A percentile compares a stretch with the other conserved stretches of the same genome.
Evolutionary conservation across 2,797 vertebrate genomes (phyloP).

Genomic region (Periparus ater): DNA sequence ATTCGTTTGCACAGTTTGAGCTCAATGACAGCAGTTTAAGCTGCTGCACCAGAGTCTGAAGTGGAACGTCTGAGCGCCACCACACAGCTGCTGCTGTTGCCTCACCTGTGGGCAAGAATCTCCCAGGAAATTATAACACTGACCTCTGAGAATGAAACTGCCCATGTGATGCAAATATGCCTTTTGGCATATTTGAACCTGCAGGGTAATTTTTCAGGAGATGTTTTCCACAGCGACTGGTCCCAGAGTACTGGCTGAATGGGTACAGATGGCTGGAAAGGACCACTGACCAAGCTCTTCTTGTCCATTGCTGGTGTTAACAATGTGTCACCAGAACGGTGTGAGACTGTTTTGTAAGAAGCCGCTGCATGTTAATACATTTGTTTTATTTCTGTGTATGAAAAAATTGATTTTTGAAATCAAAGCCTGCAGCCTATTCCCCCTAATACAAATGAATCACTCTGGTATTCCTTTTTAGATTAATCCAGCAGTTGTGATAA

Average conservation of each 20-base stretch:
- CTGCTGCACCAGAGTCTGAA: not conserved
- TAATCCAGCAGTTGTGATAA: slow-evolving; percentile 60
- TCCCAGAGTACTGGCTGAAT: not conserved
- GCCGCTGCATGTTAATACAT: not conserved
- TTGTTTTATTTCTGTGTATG: slow-evolving; percentile 23
- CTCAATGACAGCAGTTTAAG: not conserved
- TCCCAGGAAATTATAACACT: not conserved
- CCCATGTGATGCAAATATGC: not conserved
- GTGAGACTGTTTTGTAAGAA: not conserved
- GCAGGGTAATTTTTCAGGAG: not conserved
- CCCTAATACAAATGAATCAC: slow-evolving; percentile 19
- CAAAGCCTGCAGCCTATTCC: not conserved
- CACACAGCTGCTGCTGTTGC: not conserved
- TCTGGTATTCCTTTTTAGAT: slow-evolving; percentile 54
- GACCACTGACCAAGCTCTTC: not conserved
- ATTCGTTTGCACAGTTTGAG: not conserved
- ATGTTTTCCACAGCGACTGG: not conserved
- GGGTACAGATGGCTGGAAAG: not conserved
- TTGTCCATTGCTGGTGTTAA: not conserved
- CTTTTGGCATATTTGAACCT: not conserved
- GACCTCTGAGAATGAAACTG: not conserved
- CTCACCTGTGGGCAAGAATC: not conserved
- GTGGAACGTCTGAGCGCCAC: not conserved
- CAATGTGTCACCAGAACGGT: not conserved
- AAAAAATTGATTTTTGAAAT: slow-evolving; percentile 16